Percentiles rank a stretch among this genome's conserved stretches.
These are phyloP conservation scores for Stichopus horrens DNA, from an alignment of 53 echinoderm and acorn worm genomes.

Conservation along the genomic window DNA sequence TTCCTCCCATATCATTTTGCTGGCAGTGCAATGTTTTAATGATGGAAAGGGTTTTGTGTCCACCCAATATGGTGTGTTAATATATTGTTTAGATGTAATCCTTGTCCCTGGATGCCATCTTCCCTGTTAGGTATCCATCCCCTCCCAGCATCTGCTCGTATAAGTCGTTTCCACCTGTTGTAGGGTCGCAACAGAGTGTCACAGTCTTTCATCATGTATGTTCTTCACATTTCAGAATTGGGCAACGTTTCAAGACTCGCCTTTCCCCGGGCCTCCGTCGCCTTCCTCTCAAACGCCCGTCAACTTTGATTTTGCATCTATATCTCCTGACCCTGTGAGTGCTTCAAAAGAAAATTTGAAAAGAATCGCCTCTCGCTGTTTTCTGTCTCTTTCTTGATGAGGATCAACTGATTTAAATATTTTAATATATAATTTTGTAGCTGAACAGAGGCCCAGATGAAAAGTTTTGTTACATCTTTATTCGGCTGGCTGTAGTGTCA, in stretches of 20 bases:
- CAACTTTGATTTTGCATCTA: conserved; percentile 99
- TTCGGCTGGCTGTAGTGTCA: too few relatives aligned
- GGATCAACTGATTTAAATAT: not conserved
- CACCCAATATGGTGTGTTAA: too few relatives aligned
- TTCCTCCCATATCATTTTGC: too few relatives aligned
- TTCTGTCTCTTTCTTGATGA: not conserved
- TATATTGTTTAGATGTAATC: too few relatives aligned
- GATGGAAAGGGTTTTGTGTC: too few relatives aligned
- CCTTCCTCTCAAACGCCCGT: conserved; percentile 94
- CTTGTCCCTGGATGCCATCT: too few relatives aligned
- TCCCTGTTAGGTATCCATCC: too few relatives aligned
- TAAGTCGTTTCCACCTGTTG: too few relatives aligned
- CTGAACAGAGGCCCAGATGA: not conserved
- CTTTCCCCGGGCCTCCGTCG: conserved; percentile 79
- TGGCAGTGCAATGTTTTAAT: too few relatives aligned
- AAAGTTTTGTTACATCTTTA: too few relatives aligned
- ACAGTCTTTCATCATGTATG: not conserved
- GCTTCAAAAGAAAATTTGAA: not conserved
- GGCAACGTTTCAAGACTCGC: conserved; percentile 95
- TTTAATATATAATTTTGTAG: not conserved
- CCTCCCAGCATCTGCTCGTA: too few relatives aligned
- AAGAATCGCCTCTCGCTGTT: too few relatives aligned
- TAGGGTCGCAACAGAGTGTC: not conserved
- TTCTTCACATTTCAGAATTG: conserved; percentile 75
- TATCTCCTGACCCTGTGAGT: conserved; percentile 99